Percentiles rank a stretch among this genome's conserved stretches.
Conservation (phyloP, 2,888 invertebrate genomes). For the Sminthurinus aureus region DNA sequence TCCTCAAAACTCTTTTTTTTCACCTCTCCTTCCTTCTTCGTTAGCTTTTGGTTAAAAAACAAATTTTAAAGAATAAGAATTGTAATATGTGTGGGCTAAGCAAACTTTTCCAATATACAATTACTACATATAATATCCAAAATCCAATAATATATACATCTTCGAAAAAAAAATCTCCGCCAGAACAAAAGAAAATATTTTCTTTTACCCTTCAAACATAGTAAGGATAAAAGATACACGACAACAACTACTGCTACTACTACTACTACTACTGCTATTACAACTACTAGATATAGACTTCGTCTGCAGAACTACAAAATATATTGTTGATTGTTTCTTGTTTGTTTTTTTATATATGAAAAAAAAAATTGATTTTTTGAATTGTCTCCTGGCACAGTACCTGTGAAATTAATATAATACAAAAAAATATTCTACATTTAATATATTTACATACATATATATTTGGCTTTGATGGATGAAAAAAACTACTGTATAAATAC, state of each 20-base stretch:
- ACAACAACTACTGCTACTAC: slow-evolving; percentile 18
- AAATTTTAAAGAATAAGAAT: not conserved
- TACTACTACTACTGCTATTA: slow-evolving; percentile 10
- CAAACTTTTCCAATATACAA: slow-evolving; percentile 9
- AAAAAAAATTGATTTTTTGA: not conserved
- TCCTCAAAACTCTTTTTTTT: not conserved
- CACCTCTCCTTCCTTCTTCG: not conserved
- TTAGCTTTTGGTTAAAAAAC: slow-evolving; percentile 5
- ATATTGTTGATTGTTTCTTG: slow-evolving; percentile 23
- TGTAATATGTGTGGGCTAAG: slow-evolving; percentile 39
- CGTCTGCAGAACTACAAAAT: not conserved
- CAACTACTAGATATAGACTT: not conserved
- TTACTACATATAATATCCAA: not conserved
- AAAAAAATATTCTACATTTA: slow-evolving; percentile 17
- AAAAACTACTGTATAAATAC: slow-evolving; percentile 38
- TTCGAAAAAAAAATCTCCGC: slow-evolving; percentile 26
- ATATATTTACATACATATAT: slow-evolving; percentile 1
- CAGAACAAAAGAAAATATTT: not conserved
- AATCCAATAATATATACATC: slow-evolving; percentile 31
- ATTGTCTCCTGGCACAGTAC: slow-evolving; percentile 34
- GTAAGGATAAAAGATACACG: slow-evolving; percentile 7
- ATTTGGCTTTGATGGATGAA: slow-evolving; percentile 34
- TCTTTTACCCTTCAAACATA: not conserved
- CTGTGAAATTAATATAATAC: slow-evolving; percentile 27
- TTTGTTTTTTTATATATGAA: slow-evolving; percentile 14